Evolutionary conservation across 2,113 vertebrate genomes (phyloP).

Genomic region (Hepsetus odoe): DNA sequence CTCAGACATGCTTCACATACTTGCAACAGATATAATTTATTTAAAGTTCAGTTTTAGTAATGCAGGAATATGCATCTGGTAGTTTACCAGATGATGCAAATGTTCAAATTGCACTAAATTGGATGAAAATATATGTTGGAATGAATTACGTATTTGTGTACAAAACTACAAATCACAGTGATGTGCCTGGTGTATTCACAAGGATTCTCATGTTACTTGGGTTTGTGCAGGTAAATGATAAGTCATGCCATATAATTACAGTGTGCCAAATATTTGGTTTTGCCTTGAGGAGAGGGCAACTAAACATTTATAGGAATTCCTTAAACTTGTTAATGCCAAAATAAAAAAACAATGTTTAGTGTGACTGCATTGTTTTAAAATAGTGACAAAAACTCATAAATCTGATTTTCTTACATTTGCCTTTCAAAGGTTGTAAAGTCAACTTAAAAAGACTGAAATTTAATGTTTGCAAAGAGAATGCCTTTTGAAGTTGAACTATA

Average conservation of each 20-base stretch:
- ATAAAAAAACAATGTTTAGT: conserved; percentile 35
- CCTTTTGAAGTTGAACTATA: no score
- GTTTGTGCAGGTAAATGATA: neutral
- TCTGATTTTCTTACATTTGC: no score
- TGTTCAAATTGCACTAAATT: conserved; percentile 1
- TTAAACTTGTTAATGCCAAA: conserved; percentile 72
- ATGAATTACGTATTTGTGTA: neutral
- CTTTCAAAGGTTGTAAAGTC: no score
- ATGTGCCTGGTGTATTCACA: neutral
- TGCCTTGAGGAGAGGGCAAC: neutral
- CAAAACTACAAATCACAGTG: neutral
- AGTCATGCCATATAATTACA: neutral
- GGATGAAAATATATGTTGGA: neutral
- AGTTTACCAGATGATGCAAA: neutral
- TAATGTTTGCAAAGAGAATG: neutral
- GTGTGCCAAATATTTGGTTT: neutral
- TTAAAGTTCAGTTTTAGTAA: neutral
- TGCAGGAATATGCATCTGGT: neutral
- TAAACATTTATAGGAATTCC: neutral
- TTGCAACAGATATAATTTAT: neutral
- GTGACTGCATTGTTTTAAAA: conserved; percentile 60
- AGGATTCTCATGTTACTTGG: neutral
- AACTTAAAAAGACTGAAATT: neutral
- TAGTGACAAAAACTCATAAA: no score
- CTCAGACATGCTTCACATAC: neutral